These are phyloP conservation scores for Acanthisitta chloris DNA, from an alignment of 2,113 vertebrate species.

Conservation along the genomic window DNA sequence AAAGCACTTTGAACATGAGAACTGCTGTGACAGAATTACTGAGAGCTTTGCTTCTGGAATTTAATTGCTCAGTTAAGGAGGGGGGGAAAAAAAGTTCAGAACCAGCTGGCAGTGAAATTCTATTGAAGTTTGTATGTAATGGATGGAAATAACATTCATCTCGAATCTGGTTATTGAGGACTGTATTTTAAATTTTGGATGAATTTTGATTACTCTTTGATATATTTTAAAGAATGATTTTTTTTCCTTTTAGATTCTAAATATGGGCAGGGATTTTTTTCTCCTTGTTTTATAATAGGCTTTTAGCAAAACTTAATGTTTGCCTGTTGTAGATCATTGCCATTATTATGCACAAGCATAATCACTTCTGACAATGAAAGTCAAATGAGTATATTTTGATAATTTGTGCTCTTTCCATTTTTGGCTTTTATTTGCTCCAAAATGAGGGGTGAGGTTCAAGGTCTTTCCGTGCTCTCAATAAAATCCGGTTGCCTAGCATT, in stretches of 20 bases:
- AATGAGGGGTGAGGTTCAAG: not conserved
- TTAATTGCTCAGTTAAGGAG: slow-evolving; percentile 24
- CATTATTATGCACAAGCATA: not conserved
- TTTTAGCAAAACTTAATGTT: not conserved
- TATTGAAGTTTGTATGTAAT: not conserved
- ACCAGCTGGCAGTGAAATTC: slow-evolving; percentile 23
- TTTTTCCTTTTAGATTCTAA: not conserved
- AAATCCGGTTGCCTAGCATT: slow-evolving; percentile 47
- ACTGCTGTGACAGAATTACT: slow-evolving; percentile 25
- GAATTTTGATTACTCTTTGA: not conserved
- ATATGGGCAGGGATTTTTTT: not conserved
- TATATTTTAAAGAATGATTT: not conserved
- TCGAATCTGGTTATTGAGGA: not conserved
- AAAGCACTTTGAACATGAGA: slow-evolving; percentile 26
- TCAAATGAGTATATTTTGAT: not conserved
- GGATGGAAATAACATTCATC: not conserved
- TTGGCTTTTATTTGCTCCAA: not conserved
- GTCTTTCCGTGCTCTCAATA: not conserved
- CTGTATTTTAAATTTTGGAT: not conserved
- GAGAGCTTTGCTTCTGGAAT: not conserved
- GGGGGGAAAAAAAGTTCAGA: not conserved
- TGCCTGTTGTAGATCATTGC: not conserved
- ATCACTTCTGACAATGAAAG: not conserved
- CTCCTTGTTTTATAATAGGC: not conserved
- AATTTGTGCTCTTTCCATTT: not conserved